Evolutionary conservation across 1,140 invertebrate species (phyloP), one percentile per base, ranked within the genome.

Genomic region (Listronotus bonariensis): DNA sequence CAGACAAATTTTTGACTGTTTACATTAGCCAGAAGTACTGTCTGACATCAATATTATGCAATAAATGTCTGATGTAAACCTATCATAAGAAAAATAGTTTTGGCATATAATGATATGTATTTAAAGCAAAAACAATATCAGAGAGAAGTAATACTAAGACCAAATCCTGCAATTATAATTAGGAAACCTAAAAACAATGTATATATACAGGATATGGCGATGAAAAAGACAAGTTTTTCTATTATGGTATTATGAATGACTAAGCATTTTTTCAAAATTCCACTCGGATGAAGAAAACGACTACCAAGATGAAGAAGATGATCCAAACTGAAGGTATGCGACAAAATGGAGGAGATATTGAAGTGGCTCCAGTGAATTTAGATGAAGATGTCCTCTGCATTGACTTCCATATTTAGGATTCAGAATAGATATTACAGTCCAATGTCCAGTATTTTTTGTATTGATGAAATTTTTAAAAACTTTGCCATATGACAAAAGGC

Each of bases 201-300:
- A 15, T 75, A n/a, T n/a, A 75, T 55, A 75, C 73, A 6, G 73
- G 73, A 4, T 75, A 73, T 61, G 73, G 73, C 1, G 72, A 74
- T 40, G 64, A 69, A 0, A 59, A 67, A 20, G 62, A 73, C 32
- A 71, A 45, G 15, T 74, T 74, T 48, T 74, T 69, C 45, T 73
- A 67, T 54, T 74, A 74, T 32, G 73, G 73, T 10, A 68, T 69
- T 0, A 73, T 74, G 73, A 73, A 73, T 36, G 72, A 74, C 18
- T 69, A 60, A n/a, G 71, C 71, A 10, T 72, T 61, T 41, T 65
- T 15, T 60, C 66, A 40, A 72, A 71, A 54, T 72, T 71, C 31
- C 63, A 71, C 31, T 42, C 56, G 6, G 57, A 68, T 7, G 70
- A 72, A 36, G 62, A 59, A 11, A 55, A 49, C 41, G 63, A 71